Percentiles rank a stretch among this genome's conserved stretches.
These are phyloP conservation scores for Cyclina sinensis DNA, from an alignment of 1,140 invertebrate genomes.

Conservation along the genomic window DNA sequence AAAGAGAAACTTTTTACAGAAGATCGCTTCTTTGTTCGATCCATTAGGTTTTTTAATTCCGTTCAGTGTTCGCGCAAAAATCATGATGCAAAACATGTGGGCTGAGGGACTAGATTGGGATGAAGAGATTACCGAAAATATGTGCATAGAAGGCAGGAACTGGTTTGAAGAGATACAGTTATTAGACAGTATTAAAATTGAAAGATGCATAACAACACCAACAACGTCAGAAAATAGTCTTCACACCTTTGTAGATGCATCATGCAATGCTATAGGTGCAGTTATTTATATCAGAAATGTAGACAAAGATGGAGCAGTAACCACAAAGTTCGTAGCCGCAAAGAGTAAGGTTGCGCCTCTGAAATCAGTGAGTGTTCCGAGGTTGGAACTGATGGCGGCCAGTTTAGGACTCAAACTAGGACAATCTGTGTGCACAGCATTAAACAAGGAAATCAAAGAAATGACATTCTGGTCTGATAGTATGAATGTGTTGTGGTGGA, in stretches of 20 bases:
- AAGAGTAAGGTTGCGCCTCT: slow-evolving; percentile 34
- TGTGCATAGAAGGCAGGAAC: background rate
- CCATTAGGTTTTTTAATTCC: slow-evolving; percentile 23
- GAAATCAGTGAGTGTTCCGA: slow-evolving; percentile 32
- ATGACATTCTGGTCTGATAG: slow-evolving; percentile 55
- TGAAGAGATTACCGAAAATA: background rate
- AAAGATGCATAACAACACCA: background rate
- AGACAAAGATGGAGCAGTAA: background rate
- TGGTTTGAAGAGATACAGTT: slow-evolving; percentile 37
- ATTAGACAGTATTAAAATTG: too few species aligned
- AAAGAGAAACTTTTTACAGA: slow-evolving; percentile 52
- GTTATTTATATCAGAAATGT: slow-evolving; percentile 27
- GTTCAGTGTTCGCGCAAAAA: slow-evolving; percentile 38
- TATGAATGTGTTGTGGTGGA: slow-evolving; percentile 50
- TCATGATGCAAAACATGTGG: slow-evolving; percentile 47
- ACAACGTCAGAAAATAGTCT: too few species aligned
- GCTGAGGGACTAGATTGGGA: slow-evolving; percentile 35
- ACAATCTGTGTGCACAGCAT: background rate
- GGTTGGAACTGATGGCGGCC: slow-evolving; percentile 33
- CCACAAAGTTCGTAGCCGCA: background rate
- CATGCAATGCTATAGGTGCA: background rate
- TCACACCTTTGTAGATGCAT: slow-evolving; percentile 46
- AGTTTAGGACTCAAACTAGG: slow-evolving; percentile 4
- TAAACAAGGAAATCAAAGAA: background rate
- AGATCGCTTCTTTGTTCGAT: slow-evolving; percentile 48